Percentiles rank a stretch among this genome's conserved stretches.
Conservation (phyloP, 1,140 invertebrate species). For the Microplitis demolitor region DNA sequence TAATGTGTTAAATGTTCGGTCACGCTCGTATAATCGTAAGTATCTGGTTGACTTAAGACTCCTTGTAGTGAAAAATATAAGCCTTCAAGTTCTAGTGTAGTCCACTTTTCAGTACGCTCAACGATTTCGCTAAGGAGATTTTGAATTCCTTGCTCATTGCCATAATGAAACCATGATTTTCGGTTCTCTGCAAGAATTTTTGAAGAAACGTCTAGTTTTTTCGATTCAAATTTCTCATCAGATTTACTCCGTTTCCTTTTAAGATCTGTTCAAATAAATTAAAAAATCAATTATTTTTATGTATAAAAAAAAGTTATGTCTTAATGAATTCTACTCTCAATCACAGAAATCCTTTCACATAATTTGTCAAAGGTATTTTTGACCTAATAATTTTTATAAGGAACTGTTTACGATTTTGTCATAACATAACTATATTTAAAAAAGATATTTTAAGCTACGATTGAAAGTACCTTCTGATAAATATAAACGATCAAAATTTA, state of each 20-base stretch:
- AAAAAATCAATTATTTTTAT: not conserved
- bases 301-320: no score
- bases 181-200: not conserved
- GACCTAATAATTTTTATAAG: no score
- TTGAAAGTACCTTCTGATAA: no score
- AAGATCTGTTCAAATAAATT: not conserved
- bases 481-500: no score
- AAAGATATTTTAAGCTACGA: no score
- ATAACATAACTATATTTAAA: no score
- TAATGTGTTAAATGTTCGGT: no score
- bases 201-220: conserved; percentile 35
- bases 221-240: conserved; percentile 36
- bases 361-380: no score
- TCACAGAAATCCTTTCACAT: no score
- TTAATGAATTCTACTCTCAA: no score
- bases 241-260: conserved; percentile 42
- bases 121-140: conserved; percentile 39
- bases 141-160: conserved; percentile 39
- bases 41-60: conserved; percentile 7
- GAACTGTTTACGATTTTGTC: no score
- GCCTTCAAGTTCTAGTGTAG: conserved; percentile 40
- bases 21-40: no score
- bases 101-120: conserved; percentile 40
- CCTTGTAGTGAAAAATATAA: conserved; percentile 41
- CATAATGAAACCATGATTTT: conserved; percentile 30